Evolutionary conservation across 2,113 vertebrate species (phyloP), one percentile per base, ranked within the genome.

Genomic region (Alligator mississippiensis): DNA sequence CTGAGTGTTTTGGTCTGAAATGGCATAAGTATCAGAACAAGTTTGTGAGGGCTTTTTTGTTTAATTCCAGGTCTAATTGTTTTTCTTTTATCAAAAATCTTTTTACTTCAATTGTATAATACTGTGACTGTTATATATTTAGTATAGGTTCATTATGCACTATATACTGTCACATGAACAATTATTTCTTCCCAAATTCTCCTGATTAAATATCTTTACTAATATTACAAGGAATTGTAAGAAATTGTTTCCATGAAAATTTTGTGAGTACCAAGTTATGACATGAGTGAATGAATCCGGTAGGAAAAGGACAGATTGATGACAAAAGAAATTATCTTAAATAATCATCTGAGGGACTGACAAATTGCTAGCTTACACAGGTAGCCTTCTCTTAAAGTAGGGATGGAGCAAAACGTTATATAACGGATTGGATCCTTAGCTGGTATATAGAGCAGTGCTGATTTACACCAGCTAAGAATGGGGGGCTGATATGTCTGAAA

Each of bases 41-140:
- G 47, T 47, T 47, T 47, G 47, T 47, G 47, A 8, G 47, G 47
- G 6, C 2, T 47, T 38, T 47, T 47, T 34, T 34, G 34, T 34
- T 47, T 47, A 47, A 47, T 47, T 47, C 82, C 25, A 86, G 63
- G 34, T 9, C 59, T 66, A 1, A 1, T 2, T 94, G 47, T 47
- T 64, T 76, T 93, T 89, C 30, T 16, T 8, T 86, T 58, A 27
- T 2, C 82, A 77, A 80, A 62, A n/a, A 64, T 84, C 77, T 14
- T 0, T 0, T 54, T 62, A 34, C 34, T 64, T 0, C 55, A 3
- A 9, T 77, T 80, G 24, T 13, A 57, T 28, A 55, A 9, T 59
- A 11, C 13, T 89, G 19, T 58, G 2, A 55, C 4, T 70, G 21
- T 64, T 58, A 3, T 11, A 9, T 82, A 8, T 0, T 0, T 77